phyloP scores from a whole-genome alignment of 2,797 vertebrate genomes.

The Protonibea diacanthus region DNA sequence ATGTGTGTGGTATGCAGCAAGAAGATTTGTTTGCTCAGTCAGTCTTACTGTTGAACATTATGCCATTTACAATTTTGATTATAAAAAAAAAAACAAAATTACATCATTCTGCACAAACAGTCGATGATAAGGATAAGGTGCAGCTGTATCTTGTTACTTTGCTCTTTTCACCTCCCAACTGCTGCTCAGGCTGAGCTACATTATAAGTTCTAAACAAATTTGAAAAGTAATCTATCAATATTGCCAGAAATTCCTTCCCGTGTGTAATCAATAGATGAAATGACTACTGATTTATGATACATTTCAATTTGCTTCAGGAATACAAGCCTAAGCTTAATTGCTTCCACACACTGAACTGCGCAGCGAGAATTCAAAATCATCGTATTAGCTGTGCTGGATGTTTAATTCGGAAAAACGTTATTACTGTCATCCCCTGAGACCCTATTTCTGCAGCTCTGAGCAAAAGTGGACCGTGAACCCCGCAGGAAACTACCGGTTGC shows the following conservation, averaged over 20 bases:
- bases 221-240: conserved; percentile 32
- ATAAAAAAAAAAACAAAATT: no score
- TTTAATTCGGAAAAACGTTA: conserved; percentile 59
- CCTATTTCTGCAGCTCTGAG: conserved; percentile 52
- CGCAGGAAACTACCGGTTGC: conserved; percentile 46
- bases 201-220: conserved; percentile 30
- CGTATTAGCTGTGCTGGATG: conserved; percentile 58
- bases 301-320: conserved; percentile 57
- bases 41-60: neutral
- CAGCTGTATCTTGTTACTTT: neutral
- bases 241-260: conserved; percentile 27
- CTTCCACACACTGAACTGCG: conserved; percentile 47
- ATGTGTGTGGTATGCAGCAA: neutral
- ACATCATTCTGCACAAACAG: no score
- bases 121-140: neutral
- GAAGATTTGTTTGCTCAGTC: neutral
- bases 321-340: conserved; percentile 58
- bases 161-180: neutral
- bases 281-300: conserved; percentile 49
- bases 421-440: conserved; percentile 47
- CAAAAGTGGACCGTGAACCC: conserved; percentile 44
- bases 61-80: neutral
- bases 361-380: conserved; percentile 61
- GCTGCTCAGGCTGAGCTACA: conserved; percentile 7
- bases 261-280: conserved; percentile 45